phyloP scores from a whole-genome alignment of 2,797 vertebrate genomes.

The Allobates femoralis region DNA sequence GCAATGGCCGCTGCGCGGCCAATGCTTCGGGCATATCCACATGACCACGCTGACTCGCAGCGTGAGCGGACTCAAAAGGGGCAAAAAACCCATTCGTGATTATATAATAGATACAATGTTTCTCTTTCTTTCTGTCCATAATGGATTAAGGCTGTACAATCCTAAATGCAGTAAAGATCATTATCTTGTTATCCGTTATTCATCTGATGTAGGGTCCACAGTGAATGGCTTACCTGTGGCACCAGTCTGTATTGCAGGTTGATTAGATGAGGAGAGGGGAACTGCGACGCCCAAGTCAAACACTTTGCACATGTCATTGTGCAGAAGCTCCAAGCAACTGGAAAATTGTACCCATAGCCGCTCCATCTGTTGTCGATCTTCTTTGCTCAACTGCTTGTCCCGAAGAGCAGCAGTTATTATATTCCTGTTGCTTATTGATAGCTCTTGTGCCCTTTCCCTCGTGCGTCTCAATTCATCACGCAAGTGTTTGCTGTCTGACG shows the following conservation, averaged over 20 bases:
- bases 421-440: constrained; percentile 70
- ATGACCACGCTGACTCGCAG: no score
- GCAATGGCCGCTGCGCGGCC: no score
- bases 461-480: constrained; percentile 78
- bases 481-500: constrained; percentile 76
- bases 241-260: constrained; percentile 78
- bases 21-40: no score
- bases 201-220: neutral
- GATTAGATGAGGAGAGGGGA: constrained; percentile 67
- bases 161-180: no score
- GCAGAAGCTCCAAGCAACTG: constrained; percentile 80
- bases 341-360: constrained; percentile 84
- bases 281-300: constrained; percentile 74
- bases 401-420: constrained; percentile 77
- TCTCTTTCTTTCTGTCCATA: neutral
- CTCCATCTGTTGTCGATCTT: constrained; percentile 76
- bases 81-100: no score
- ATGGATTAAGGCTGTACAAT: neutral
- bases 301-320: constrained; percentile 83
- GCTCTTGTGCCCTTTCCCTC: constrained; percentile 75
- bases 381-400: constrained; percentile 74
- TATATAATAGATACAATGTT: no score
- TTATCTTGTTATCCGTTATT: no score
- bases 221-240: constrained; percentile 79
- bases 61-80: no score